Evolutionary conservation across 2,888 invertebrate species (phyloP).

Genomic region (Caenorhabditis becei): DNA sequence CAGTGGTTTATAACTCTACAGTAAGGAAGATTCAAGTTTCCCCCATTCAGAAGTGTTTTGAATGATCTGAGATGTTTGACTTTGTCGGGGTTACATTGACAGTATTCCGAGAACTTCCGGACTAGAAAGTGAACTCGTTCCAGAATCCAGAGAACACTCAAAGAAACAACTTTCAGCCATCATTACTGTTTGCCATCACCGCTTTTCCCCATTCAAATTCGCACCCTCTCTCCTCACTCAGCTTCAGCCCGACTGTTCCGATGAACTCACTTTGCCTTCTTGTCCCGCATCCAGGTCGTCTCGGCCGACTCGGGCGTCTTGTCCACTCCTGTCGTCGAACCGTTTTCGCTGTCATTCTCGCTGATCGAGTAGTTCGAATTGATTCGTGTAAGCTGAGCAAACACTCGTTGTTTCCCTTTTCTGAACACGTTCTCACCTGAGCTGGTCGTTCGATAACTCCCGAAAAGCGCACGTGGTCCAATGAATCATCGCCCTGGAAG

Average conservation of each 20-base stretch:
- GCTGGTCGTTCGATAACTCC: slow-evolving; percentile 45
- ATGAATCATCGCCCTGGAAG: slow-evolving; percentile 24
- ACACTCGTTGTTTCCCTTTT: not conserved
- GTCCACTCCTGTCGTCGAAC: slow-evolving; percentile 37
- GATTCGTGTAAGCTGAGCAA: slow-evolving; percentile 49
- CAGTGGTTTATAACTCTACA: too few relatives aligned
- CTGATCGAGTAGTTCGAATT: slow-evolving; percentile 54
- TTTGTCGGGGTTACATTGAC: too few relatives aligned
- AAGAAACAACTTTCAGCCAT: not conserved
- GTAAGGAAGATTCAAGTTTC: too few relatives aligned
- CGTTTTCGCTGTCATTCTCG: slow-evolving; percentile 48
- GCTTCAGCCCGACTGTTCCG: slow-evolving; percentile 7
- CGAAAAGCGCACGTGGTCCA: slow-evolving; percentile 35
- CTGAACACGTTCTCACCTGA: slow-evolving; percentile 15
- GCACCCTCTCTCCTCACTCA: slow-evolving; percentile 2
- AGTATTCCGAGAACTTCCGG: too few relatives aligned
- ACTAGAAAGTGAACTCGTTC: too few relatives aligned
- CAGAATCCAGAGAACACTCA: not conserved
- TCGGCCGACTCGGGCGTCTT: slow-evolving; percentile 61
- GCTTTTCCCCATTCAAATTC: not conserved
- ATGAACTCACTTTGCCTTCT: slow-evolving; percentile 60
- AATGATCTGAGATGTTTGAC: not conserved
- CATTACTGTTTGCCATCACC: not conserved
- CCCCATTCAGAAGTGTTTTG: too few relatives aligned
- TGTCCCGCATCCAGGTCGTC: slow-evolving; percentile 65